Evolutionary conservation across 2,797 vertebrate genomes (phyloP).

Genomic region (Chelonia mydas): DNA sequence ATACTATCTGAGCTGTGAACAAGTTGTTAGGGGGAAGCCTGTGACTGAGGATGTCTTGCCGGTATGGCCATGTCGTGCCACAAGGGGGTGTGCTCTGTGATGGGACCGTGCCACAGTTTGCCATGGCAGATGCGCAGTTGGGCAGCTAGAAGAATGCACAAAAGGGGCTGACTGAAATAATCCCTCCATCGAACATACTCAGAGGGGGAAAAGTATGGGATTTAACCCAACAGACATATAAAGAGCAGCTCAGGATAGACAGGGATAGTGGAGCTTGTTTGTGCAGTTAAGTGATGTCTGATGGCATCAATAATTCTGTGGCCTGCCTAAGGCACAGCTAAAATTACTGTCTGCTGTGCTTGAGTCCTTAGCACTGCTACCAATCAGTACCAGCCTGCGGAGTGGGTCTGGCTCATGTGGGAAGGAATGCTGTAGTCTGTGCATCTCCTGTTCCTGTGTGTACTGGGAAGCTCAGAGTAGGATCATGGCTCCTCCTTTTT

Average conservation of each 20-base stretch:
- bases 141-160: background rate
- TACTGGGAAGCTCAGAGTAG: background rate
- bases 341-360: fast-evolving
- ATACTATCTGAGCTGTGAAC: background rate
- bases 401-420: background rate
- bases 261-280: background rate
- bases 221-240: no score
- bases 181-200: background rate
- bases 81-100: background rate
- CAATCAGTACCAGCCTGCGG: background rate
- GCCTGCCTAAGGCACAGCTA: background rate
- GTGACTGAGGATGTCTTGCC: background rate
- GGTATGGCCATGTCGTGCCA: background rate
- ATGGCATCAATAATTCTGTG: background rate
- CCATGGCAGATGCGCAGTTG: background rate
- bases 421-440: background rate
- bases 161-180: background rate
- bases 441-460: background rate
- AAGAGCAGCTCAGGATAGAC: background rate
- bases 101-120: background rate
- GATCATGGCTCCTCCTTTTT: background rate
- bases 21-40: background rate
- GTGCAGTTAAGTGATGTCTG: background rate
- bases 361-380: background rate
- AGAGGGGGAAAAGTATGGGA: background rate